phyloP scores from a whole-genome alignment of 2,888 invertebrate genomes.

The Lasioglossum leucozonium region DNA sequence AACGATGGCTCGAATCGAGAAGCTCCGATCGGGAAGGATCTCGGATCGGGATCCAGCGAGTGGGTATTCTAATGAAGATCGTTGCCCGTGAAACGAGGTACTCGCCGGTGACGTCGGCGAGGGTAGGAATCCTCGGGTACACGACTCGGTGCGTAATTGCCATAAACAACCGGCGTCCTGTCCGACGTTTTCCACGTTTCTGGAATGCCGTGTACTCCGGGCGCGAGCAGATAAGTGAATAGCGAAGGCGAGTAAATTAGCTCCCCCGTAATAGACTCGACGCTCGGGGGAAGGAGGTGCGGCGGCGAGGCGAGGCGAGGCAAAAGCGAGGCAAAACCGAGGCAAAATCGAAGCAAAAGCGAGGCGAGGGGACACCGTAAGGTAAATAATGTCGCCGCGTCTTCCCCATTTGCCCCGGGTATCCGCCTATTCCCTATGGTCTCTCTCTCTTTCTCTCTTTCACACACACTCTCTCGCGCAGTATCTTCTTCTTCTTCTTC shows the following conservation, averaged over 20 bases:
- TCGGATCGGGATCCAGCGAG: conserved; percentile 31
- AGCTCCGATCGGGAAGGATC: background rate
- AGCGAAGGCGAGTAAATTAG: conserved; percentile 64
- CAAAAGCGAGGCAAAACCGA: background rate
- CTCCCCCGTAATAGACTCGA: conserved; percentile 55
- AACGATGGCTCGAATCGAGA: background rate
- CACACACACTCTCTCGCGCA: background rate
- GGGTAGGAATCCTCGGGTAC: conserved; percentile 54
- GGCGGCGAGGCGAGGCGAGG: background rate
- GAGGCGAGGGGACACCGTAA: background rate
- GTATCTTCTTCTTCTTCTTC: background rate
- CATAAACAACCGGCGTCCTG: conserved; percentile 54
- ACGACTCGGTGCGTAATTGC: conserved; percentile 61
- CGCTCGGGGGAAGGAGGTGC: background rate
- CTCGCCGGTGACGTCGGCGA: conserved; percentile 52
- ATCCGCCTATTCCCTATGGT: background rate
- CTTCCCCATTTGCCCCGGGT: conserved; percentile 28
- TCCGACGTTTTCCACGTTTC: conserved; percentile 62
- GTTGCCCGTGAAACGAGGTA: conserved; percentile 48
- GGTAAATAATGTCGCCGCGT: conserved; percentile 50
- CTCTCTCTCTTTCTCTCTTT: background rate
- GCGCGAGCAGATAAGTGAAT: conserved; percentile 60
- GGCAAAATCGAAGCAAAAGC: background rate
- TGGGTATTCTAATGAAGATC: conserved; percentile 65
- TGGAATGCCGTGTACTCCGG: conserved; percentile 52